Percentiles rank a stretch among this genome's conserved stretches.
These are phyloP conservation scores for Bradypodion ventrale DNA, from an alignment of 2,797 vertebrate genomes.

Conservation along the genomic window DNA sequence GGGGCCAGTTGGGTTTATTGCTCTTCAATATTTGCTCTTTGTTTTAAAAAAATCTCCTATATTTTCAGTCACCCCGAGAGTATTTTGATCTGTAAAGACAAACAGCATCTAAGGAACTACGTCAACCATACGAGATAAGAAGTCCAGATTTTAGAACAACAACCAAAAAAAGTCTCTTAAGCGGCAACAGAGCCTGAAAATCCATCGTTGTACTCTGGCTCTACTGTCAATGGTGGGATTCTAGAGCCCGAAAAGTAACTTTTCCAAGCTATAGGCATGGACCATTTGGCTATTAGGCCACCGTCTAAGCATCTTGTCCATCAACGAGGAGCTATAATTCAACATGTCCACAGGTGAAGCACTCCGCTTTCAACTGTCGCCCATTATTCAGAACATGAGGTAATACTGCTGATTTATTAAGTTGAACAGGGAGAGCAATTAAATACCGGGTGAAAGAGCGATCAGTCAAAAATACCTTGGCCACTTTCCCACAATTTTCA, in stretches of 20 bases:
- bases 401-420: background rate
- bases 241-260: no score
- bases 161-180: no score
- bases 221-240: no score
- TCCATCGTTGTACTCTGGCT: no score
- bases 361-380: background rate
- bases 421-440: conserved; percentile 11
- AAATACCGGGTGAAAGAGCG: background rate
- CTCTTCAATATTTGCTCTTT: no score
- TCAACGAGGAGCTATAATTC: background rate
- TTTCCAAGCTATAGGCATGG: no score
- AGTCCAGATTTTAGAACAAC: background rate
- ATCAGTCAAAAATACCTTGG: background rate
- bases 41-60: background rate
- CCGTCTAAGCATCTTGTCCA: no score
- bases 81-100: background rate
- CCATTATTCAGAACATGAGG: background rate
- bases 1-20: no score
- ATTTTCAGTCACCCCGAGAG: background rate
- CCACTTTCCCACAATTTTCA: background rate
- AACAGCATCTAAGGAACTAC: background rate
- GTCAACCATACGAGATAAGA: background rate
- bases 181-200: background rate
- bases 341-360: no score
- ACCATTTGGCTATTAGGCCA: background rate